Evolutionary conservation across 2,113 vertebrate genomes (phyloP).

Genomic region (Pantherophis guttatus): DNA sequence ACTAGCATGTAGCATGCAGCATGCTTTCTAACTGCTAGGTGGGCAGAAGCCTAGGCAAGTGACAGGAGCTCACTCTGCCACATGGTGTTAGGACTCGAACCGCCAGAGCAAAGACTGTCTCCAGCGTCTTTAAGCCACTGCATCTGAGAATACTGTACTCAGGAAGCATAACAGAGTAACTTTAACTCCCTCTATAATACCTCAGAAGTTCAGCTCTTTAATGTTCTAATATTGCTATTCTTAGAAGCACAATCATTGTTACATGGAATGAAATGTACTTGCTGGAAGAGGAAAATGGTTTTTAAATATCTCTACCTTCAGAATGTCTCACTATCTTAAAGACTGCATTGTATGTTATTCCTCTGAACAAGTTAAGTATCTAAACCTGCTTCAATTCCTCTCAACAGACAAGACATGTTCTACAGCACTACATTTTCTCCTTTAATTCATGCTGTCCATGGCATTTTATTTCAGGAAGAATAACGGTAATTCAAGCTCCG

Average conservation of each 20-base stretch:
- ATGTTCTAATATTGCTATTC: slow-evolving; percentile 21
- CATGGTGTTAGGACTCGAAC: not conserved
- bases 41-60: not conserved
- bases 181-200: slow-evolving; percentile 8
- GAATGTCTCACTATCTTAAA: slow-evolving; percentile 3
- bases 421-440: not conserved
- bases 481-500: not conserved
- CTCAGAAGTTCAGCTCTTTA: not conserved
- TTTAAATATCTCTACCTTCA: not conserved
- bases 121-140: not conserved
- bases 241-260: slow-evolving; percentile 25
- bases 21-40: not conserved
- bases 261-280: slow-evolving; percentile 6
- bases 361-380: not conserved
- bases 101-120: not conserved
- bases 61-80: not conserved
- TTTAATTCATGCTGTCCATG: not conserved
- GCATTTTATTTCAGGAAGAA: not conserved
- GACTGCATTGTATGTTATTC: not conserved
- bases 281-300: not conserved
- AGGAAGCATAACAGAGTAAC: slow-evolving; percentile 10
- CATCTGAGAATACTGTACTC: not conserved
- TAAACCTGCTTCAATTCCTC: slow-evolving; percentile 10
- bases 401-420: not conserved
- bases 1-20: not conserved